Evolutionary conservation across 2,113 vertebrate genomes (phyloP).

Genomic region (Perca fluviatilis): DNA sequence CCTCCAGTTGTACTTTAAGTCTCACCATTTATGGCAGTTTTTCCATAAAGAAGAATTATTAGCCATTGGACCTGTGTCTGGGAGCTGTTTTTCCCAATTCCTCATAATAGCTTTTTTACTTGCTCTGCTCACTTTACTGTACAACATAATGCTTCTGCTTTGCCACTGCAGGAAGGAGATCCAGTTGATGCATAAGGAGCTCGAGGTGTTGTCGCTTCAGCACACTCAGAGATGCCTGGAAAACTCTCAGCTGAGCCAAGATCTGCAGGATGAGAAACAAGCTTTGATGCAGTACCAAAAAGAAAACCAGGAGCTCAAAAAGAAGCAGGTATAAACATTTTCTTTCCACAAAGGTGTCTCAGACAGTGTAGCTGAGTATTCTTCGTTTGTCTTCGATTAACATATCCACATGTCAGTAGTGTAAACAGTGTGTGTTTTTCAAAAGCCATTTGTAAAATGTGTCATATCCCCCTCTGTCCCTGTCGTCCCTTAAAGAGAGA

Average conservation of each 20-base stretch:
- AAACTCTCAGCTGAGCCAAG: conserved; percentile 90
- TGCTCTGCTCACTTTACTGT: not conserved
- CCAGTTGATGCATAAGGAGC: conserved; percentile 91
- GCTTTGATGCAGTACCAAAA: conserved; percentile 89
- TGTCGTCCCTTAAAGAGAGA: conserved; percentile 74
- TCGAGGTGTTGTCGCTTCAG: conserved; percentile 93
- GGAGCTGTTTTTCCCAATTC: not conserved
- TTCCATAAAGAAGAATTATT: too few species aligned
- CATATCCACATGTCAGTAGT: not conserved
- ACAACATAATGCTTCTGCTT: conserved; percentile 2
- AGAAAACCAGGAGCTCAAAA: conserved; percentile 92
- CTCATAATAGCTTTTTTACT: not conserved
- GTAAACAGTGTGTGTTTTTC: not conserved
- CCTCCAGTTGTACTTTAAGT: too few species aligned
- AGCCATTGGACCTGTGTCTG: not conserved
- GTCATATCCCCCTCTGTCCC: not conserved
- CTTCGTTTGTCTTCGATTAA: not conserved
- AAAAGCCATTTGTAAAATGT: not conserved
- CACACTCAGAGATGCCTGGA: conserved; percentile 97
- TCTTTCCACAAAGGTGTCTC: not conserved
- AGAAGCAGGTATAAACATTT: conserved; percentile 86
- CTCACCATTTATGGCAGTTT: too few species aligned
- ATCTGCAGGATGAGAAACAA: conserved; percentile 91
- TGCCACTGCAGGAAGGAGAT: conserved; percentile 88
- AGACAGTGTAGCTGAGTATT: too few species aligned